These are phyloP conservation scores for Motacilla alba DNA, from an alignment of 2,113 vertebrate genomes.

Conservation along the genomic window DNA sequence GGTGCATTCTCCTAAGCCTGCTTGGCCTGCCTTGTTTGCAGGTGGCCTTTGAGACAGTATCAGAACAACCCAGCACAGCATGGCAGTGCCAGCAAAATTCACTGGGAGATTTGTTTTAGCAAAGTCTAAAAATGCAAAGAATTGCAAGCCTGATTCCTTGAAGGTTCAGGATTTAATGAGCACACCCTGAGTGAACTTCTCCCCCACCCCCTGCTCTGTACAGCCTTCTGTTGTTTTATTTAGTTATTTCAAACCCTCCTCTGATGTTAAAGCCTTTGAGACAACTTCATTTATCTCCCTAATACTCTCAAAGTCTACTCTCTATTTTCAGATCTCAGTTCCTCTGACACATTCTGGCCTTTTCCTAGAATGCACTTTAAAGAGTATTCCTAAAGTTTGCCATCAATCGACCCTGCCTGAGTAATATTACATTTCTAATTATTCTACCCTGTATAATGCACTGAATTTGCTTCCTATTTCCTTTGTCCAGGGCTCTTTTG, in stretches of 20 bases:
- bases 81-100: not conserved
- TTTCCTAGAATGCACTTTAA: not conserved
- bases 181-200: not conserved
- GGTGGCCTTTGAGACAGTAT: not conserved
- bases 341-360: not conserved
- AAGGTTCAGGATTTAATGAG: not conserved
- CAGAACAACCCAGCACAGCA: not conserved
- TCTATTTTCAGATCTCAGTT: not conserved
- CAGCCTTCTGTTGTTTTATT: not conserved
- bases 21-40: not conserved
- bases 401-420: not conserved
- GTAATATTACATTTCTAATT: not conserved
- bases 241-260: not conserved
- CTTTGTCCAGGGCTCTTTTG: not conserved
- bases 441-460: not conserved
- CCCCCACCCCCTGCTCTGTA: not conserved
- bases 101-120: not conserved
- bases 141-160: not conserved
- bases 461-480: not conserved
- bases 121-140: not conserved
- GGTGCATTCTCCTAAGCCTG: not conserved
- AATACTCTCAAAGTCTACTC: not conserved
- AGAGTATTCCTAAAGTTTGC: not conserved
- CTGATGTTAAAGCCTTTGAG: conserved; percentile 2
- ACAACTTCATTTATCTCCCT: not conserved